These are phyloP conservation scores for Aquatica leii DNA, from an alignment of 2,888 invertebrate species.

Conservation along the genomic window DNA sequence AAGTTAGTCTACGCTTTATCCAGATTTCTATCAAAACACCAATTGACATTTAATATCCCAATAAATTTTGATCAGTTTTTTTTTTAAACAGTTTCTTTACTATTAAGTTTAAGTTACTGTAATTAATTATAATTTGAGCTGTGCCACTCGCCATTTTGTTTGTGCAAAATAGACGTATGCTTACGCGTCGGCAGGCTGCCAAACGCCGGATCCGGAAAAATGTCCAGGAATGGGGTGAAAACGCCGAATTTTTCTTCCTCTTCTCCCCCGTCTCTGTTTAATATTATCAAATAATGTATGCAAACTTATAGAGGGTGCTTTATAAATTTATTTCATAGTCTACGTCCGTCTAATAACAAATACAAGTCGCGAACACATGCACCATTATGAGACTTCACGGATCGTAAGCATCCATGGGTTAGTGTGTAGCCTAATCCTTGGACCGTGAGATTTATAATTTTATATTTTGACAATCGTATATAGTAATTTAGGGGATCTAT, in stretches of 20 bases:
- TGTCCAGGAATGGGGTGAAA: not conserved
- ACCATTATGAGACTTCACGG: conserved; percentile 58
- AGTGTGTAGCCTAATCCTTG: conserved; percentile 47
- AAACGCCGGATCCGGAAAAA: conserved; percentile 16
- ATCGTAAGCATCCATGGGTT: conserved; percentile 54
- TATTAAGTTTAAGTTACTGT: too few species aligned
- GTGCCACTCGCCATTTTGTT: conserved; percentile 30
- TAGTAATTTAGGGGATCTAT: conserved; percentile 58
- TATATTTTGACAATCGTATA: conserved; percentile 62
- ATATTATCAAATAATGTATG: conserved; percentile 15
- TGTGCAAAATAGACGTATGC: conserved; percentile 38
- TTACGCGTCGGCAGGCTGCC: conserved; percentile 33
- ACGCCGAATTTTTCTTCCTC: not conserved
- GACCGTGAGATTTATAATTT: conserved; percentile 63
- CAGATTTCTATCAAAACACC: conserved; percentile 9
- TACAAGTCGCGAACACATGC: conserved; percentile 58
- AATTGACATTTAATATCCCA: conserved; percentile 1
- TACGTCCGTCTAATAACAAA: conserved; percentile 45
- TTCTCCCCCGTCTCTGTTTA: not conserved
- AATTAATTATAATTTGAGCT: too few species aligned
- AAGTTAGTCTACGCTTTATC: conserved; percentile 4
- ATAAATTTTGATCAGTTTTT: too few species aligned
- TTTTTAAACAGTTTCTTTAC: too few species aligned
- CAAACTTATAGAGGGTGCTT: conserved; percentile 27
- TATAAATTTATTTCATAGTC: conserved; percentile 43